A percentile compares a stretch with the other conserved stretches of the same genome.
Conservation (phyloP, 2,888 invertebrate species). For the Chalcis sispes region DNA sequence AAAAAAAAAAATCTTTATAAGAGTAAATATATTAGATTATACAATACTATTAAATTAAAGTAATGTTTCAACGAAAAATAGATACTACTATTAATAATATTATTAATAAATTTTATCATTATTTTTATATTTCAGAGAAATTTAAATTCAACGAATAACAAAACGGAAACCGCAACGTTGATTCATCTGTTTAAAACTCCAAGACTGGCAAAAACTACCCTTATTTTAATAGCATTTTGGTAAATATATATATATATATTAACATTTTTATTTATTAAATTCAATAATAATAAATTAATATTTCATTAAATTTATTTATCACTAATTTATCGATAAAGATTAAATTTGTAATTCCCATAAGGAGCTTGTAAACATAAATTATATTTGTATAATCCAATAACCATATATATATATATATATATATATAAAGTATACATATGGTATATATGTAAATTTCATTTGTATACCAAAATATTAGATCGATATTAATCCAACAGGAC, state of each 20-base stretch:
- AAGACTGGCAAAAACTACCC: constrained; percentile 75
- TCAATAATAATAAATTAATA: too few species aligned
- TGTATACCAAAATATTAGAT: too few species aligned
- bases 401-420: too few species aligned
- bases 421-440: too few species aligned
- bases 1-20: too few species aligned
- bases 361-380: too few species aligned
- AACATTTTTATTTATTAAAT: background rate
- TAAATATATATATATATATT: constrained; percentile 51
- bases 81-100: too few species aligned
- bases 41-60: background rate
- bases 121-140: constrained; percentile 68
- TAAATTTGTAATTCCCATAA: too few species aligned
- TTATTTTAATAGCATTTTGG: constrained; percentile 71
- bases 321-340: too few species aligned
- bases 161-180: constrained; percentile 71
- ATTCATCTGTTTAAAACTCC: constrained; percentile 77
- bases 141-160: constrained; percentile 66
- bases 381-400: too few species aligned
- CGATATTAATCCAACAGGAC: constrained; percentile 76
- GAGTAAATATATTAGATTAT: background rate
- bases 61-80: background rate
- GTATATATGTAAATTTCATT: too few species aligned
- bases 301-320: too few species aligned
- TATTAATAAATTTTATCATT: background rate